A percentile compares a stretch with the other conserved stretches of the same genome.
Conservation (phyloP, 2,888 invertebrate genomes). For the Catocala sponsa region DNA sequence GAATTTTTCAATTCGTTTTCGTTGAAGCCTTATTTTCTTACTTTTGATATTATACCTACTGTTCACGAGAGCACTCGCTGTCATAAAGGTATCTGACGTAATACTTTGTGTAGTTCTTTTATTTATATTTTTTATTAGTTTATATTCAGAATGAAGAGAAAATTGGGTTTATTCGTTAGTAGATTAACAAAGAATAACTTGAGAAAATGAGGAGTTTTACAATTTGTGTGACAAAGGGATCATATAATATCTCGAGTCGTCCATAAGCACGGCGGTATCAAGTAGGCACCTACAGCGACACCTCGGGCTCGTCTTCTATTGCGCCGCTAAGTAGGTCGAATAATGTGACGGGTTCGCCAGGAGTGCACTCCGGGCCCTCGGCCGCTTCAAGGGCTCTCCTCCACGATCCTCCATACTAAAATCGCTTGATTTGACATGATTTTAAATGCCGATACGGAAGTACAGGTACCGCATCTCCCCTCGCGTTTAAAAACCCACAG, state of each 20-base stretch:
- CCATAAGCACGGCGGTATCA: slow-evolving; percentile 64
- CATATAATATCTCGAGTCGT: slow-evolving; percentile 47
- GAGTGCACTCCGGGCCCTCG: slow-evolving; percentile 77
- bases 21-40: slow-evolving; percentile 41
- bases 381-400: slow-evolving; percentile 68
- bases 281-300: slow-evolving; percentile 70
- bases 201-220: slow-evolving; percentile 30
- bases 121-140: background rate
- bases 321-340: slow-evolving; percentile 85
- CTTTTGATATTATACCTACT: slow-evolving; percentile 31
- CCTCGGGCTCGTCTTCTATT: slow-evolving; percentile 71
- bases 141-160: background rate
- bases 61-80: slow-evolving; percentile 12
- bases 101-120: background rate
- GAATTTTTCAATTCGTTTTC: slow-evolving; percentile 53
- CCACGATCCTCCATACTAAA: slow-evolving; percentile 77
- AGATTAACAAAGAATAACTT: slow-evolving; percentile 24
- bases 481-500: slow-evolving; percentile 22
- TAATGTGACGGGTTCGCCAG: slow-evolving; percentile 80
- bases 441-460: slow-evolving; percentile 82
- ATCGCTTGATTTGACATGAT: slow-evolving; percentile 87
- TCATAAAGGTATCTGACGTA: too few species aligned
- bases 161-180: too few species aligned
- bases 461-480: slow-evolving; percentile 32
- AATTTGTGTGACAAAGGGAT: slow-evolving; percentile 49